phyloP scores from a whole-genome alignment of 1,140 invertebrate species.

The Formica exsecta region DNA sequence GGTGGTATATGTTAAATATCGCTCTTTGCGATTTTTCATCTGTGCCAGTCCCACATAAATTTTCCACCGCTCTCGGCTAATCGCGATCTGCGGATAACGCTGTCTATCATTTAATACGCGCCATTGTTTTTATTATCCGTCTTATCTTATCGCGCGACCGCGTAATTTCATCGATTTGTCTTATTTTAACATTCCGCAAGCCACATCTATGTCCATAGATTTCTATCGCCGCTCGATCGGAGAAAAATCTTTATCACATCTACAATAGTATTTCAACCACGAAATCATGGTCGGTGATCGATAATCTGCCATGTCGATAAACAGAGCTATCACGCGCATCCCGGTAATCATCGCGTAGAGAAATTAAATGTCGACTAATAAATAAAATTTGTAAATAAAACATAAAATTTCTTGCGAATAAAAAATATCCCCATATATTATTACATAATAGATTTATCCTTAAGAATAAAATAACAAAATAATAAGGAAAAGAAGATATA shows the following conservation, averaged over 20 bases:
- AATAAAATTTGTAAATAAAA: background rate
- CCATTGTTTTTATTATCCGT: slow-evolving; percentile 60
- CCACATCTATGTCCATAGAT: background rate
- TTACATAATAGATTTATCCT: background rate
- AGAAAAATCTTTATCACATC: background rate
- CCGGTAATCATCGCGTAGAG: background rate
- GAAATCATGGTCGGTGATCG: background rate
- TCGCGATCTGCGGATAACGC: slow-evolving; percentile 50
- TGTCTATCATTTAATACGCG: slow-evolving; percentile 58
- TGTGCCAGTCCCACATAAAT: slow-evolving; percentile 56
- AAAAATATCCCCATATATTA: background rate
- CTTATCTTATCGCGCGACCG: slow-evolving; percentile 45
- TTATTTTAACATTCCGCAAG: slow-evolving; percentile 45
- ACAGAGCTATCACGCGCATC: background rate
- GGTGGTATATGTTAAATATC: slow-evolving; percentile 51
- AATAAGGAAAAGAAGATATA: background rate
- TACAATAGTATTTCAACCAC: no score
- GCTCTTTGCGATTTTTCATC: slow-evolving; percentile 57
- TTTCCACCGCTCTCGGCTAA: slow-evolving; percentile 59
- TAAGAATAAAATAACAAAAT: background rate
- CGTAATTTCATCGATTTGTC: slow-evolving; percentile 47
- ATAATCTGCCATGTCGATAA: slow-evolving; percentile 35
- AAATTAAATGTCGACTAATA: background rate
- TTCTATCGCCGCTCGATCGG: background rate
- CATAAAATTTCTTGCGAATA: background rate